phyloP scores from a whole-genome alignment of 2,113 vertebrate genomes.

The Polyodon spathula region DNA sequence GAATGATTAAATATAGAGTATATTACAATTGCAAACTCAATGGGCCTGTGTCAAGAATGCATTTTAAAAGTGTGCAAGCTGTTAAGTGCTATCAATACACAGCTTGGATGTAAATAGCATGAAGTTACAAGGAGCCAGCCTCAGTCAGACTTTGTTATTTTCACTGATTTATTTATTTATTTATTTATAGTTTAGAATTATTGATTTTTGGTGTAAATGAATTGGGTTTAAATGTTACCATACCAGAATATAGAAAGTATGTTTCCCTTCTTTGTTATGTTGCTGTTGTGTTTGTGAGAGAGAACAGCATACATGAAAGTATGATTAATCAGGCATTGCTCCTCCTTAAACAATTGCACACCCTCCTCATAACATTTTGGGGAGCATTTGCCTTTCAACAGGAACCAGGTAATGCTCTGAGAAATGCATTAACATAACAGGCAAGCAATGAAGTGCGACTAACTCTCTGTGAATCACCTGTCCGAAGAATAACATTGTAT shows the following conservation, averaged over 20 bases:
- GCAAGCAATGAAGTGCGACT: slow-evolving; percentile 13
- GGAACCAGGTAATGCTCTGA: background rate
- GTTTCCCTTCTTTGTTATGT: too few species aligned
- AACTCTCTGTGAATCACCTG: slow-evolving; percentile 1
- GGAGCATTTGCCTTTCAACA: background rate
- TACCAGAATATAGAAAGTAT: too few species aligned
- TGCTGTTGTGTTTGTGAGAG: too few species aligned
- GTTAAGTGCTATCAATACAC: background rate
- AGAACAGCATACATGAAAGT: background rate
- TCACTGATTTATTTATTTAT: background rate
- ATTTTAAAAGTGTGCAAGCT: background rate
- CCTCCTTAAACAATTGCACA: background rate
- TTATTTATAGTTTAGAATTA: too few species aligned
- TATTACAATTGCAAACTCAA: background rate
- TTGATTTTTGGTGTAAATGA: too few species aligned
- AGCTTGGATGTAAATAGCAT: background rate
- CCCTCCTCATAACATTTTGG: background rate
- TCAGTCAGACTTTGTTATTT: background rate
- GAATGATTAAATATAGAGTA: background rate
- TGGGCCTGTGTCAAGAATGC: background rate
- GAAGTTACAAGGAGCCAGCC: background rate
- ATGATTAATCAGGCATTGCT: background rate
- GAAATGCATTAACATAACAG: slow-evolving; percentile 12
- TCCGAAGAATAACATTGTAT: slow-evolving; percentile 8
- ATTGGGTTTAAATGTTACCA: too few species aligned